These are phyloP conservation scores for Ovis aries DNA, from an alignment of 2,113 vertebrate species.

Conservation along the genomic window ARS-UI_Ramb_v3.0 NC_056055.1:199372501-199373000, in stretches of 20 bases:
- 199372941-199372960: not conserved
- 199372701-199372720: not conserved
- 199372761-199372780: constrained; percentile 15
- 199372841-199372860: constrained; percentile 47
- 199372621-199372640: not conserved
- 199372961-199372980: constrained; percentile 44
- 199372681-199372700: constrained; percentile 24
- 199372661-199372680: not conserved
- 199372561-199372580: constrained; percentile 38
- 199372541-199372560: constrained; percentile 10
- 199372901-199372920: constrained; percentile 8
- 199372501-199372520: not conserved
- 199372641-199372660: not conserved
- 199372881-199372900: constrained; percentile 37
- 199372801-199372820: constrained; percentile 29
- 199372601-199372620: not conserved
- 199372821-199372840: not conserved
- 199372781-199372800: constrained; percentile 28
- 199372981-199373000: not conserved
- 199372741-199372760: not conserved
- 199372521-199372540: not conserved
- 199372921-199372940: not conserved
- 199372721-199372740: not conserved
- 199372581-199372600: constrained; percentile 10
- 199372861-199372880: constrained; percentile 34